These are phyloP conservation scores for Molossus alvarezi DNA, from an alignment of 2,797 vertebrate species.

Conservation along the genomic window DNA sequence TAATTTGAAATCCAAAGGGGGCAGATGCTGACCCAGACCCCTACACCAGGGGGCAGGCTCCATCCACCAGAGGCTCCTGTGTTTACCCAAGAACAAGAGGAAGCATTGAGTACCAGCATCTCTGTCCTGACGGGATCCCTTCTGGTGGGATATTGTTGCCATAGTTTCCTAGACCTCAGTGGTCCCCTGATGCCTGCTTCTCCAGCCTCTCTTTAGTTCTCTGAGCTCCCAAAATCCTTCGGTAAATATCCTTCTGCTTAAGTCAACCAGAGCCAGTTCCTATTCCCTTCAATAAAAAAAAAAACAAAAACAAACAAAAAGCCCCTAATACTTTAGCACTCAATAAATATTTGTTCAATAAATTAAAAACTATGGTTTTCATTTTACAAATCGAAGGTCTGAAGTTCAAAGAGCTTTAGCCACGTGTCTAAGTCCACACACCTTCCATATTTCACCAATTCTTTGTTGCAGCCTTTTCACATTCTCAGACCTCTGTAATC, in stretches of 20 bases:
- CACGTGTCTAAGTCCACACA: background rate
- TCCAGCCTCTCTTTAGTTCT: background rate
- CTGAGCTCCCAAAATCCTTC: conserved; percentile 1
- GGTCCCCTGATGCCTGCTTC: background rate
- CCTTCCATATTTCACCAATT: background rate
- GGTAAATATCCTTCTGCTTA: conserved; percentile 50
- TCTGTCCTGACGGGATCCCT: background rate
- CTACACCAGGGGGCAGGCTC: conserved; percentile 12
- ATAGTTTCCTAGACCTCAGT: background rate
- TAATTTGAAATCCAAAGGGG: background rate
- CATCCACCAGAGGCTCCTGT: background rate
- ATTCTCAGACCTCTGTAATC: background rate
- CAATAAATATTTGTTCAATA: background rate
- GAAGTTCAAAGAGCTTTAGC: conserved; percentile 43
- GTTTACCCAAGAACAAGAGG: background rate
- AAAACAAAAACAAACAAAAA: background rate
- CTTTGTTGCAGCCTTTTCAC: background rate
- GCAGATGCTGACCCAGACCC: background rate
- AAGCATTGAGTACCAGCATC: background rate
- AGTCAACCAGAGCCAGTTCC: conserved; percentile 47
- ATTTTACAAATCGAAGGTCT: conserved; percentile 18
- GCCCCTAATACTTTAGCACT: background rate
- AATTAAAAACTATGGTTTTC: conserved; percentile 19
- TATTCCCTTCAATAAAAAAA: conserved; percentile 49
- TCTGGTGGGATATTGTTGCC: background rate